Evolutionary conservation across 2,888 invertebrate genomes (phyloP).

Genomic region (Andrena flavipes): DNA sequence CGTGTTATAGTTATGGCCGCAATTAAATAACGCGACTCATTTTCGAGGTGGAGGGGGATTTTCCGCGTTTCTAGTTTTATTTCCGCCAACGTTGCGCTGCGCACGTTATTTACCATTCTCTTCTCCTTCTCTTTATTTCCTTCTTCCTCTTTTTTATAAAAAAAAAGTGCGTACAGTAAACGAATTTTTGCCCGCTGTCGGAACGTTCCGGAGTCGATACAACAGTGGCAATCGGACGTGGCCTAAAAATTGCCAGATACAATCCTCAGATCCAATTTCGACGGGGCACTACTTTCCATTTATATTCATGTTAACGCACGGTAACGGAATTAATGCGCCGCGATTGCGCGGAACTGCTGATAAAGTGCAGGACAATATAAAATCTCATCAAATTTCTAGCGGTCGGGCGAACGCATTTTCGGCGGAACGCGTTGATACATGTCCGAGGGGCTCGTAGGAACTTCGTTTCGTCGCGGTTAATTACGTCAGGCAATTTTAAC

Average conservation of each 20-base stretch:
- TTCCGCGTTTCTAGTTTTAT: slow-evolving; percentile 5
- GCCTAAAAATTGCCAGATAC: slow-evolving; percentile 31
- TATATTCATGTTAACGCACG: slow-evolving; percentile 53
- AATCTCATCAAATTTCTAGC: slow-evolving; percentile 58
- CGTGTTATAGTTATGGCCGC: slow-evolving; percentile 16
- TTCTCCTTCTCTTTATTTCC: background rate
- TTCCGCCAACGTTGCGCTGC: background rate
- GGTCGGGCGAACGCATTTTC: slow-evolving; percentile 47
- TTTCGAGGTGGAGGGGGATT: slow-evolving; percentile 11
- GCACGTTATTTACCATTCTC: background rate
- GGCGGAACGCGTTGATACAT: slow-evolving; percentile 22
- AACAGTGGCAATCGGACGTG: slow-evolving; percentile 15
- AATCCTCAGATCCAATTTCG: slow-evolving; percentile 50
- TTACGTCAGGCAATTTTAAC: slow-evolving; percentile 46
- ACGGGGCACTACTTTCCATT: slow-evolving; percentile 42
- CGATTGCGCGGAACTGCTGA: slow-evolving; percentile 51
- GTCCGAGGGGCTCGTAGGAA: background rate
- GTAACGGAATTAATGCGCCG: slow-evolving; percentile 49
- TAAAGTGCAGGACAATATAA: slow-evolving; percentile 50
- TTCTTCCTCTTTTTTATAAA: background rate
- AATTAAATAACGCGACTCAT: slow-evolving; percentile 41
- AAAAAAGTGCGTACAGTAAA: slow-evolving; percentile 1
- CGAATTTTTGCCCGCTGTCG: background rate
- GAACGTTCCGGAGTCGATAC: background rate
- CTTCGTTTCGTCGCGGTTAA: slow-evolving; percentile 47